A percentile compares a stretch with the other conserved stretches of the same genome.
phyloP scores from a whole-genome alignment of 2,888 invertebrate species.

The Antheraea assamensis region DNA sequence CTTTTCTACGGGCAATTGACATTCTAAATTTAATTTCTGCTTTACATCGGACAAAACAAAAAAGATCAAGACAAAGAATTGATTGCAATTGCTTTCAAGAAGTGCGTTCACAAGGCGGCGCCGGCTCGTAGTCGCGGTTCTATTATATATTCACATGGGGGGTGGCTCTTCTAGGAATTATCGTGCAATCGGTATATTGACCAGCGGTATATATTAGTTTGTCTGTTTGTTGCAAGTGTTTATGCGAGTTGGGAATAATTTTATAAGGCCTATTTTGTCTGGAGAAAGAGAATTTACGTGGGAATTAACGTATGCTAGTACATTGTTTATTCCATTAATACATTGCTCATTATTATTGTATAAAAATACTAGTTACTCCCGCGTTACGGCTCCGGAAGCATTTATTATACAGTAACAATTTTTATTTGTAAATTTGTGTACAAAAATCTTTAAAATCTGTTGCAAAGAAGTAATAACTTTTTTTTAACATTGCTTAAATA shows the following conservation, averaged over 20 bases:
- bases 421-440: no score
- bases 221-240: slow-evolving; percentile 26
- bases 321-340: not conserved
- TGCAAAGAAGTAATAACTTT: no score
- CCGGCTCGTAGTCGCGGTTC: slow-evolving; percentile 19
- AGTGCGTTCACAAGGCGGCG: not conserved
- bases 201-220: slow-evolving; percentile 19
- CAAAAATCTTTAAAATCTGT: no score
- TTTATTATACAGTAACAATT: no score
- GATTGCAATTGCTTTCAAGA: not conserved
- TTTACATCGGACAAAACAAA: not conserved
- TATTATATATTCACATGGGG: slow-evolving; percentile 48
- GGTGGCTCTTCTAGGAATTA: slow-evolving; percentile 50
- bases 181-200: slow-evolving; percentile 45
- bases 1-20: no score
- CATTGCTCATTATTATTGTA: not conserved
- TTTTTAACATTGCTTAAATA: no score
- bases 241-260: not conserved
- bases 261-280: not conserved
- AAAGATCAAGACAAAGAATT: slow-evolving; percentile 3
- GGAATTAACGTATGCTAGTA: not conserved
- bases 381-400: no score
- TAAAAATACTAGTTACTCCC: not conserved
- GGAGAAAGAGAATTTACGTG: not conserved
- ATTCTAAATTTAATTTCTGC: not conserved